phyloP scores from a whole-genome alignment of 2,888 invertebrate species.

The Brachyopa scutellaris region DNA sequence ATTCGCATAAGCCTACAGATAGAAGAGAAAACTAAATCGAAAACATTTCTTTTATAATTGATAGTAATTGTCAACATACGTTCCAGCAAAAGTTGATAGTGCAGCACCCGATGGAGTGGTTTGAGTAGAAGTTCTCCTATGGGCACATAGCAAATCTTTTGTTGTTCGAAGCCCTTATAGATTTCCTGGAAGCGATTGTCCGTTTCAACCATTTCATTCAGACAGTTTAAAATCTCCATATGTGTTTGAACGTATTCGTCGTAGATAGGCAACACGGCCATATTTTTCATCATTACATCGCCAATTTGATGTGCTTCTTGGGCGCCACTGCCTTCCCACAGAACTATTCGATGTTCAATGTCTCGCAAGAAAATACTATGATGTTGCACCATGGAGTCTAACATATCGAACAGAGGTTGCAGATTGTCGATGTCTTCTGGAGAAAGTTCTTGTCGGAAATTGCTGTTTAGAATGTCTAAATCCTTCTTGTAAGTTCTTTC shows the following conservation, averaged over 20 bases:
- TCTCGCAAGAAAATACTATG: conserved; percentile 91
- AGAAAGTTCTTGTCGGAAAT: conserved; percentile 88
- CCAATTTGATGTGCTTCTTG: conserved; percentile 86
- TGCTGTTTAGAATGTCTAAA: conserved; percentile 93
- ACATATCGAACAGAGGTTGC: conserved; percentile 84
- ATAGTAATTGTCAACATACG: conserved; percentile 83
- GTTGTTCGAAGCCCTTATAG: conserved; percentile 90
- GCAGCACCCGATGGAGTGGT: conserved; percentile 92
- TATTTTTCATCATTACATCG: conserved; percentile 88
- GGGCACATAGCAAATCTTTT: conserved; percentile 93
- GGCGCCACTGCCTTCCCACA: conserved; percentile 87
- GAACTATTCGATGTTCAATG: conserved; percentile 88
- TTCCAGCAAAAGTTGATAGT: conserved; percentile 90
- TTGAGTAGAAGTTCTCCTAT: conserved; percentile 91
- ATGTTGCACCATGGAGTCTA: conserved; percentile 92
- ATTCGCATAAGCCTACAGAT: conserved; percentile 84
- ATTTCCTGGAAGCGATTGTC: conserved; percentile 87
- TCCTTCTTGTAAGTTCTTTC: conserved; percentile 97
- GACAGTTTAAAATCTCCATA: conserved; percentile 88
- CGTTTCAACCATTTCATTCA: conserved; percentile 90
- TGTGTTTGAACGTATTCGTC: conserved; percentile 89
- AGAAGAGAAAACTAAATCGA: background rate
- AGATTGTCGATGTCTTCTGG: conserved; percentile 83
- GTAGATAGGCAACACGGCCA: conserved; percentile 86
- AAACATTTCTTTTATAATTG: background rate